These are phyloP conservation scores for Nibea albiflora DNA, from an alignment of 2,113 vertebrate genomes.

Conservation along the genomic window DNA sequence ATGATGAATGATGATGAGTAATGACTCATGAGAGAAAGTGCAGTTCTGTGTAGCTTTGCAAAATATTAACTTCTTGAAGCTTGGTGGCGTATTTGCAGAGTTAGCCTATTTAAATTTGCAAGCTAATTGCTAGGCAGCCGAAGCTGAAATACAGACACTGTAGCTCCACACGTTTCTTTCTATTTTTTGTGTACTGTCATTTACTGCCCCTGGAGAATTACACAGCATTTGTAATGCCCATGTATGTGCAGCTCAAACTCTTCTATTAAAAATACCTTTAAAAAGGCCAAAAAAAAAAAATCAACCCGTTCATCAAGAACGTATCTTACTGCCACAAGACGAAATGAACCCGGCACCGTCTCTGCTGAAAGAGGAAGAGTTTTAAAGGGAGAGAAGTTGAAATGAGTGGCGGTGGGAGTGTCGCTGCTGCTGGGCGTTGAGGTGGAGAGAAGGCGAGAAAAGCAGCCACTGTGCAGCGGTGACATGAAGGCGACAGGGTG, in stretches of 20 bases:
- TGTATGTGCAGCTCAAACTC: background rate
- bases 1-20: no score
- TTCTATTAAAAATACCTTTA: background rate
- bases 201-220: background rate
- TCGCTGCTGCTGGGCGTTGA: constrained; percentile 26
- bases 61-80: background rate
- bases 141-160: background rate
- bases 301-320: background rate
- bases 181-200: background rate
- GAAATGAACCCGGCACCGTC: background rate
- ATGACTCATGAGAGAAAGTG: background rate
- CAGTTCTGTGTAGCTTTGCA: background rate
- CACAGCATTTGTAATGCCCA: background rate
- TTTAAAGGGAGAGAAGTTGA: background rate
- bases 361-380: background rate
- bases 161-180: background rate
- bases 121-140: background rate
- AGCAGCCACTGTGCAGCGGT: constrained; percentile 51
- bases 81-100: no score
- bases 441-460: constrained; percentile 62
- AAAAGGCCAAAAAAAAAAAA: background rate
- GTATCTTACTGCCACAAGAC: background rate
- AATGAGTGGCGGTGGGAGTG: constrained; percentile 32
- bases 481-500: constrained; percentile 69
- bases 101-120: no score